Base-by-base conservation (phyloP, 2,797 vertebrate species). In the Chaenodraco wilsoni region DNA sequence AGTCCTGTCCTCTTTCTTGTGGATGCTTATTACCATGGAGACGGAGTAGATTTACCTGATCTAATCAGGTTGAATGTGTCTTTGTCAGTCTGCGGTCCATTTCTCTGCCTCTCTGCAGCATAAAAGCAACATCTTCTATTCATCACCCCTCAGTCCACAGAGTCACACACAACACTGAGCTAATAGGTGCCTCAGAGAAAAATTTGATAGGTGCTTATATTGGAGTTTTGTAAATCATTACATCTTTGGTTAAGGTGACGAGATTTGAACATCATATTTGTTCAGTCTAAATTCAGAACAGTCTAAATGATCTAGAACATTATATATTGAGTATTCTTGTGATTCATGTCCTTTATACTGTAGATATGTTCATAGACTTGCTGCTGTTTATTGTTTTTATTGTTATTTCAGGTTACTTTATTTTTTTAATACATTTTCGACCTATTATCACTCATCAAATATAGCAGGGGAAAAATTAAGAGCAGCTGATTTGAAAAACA, bases 21-120 rank as follows among this genome's bases (percentile, higher is more conserved):
- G 58, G 40, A 64, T 64, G n/a, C 70, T 55, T 33, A 80, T 88
- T 68, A 85, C 77, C 85, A 82, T 87, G 87, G 88, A 75, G 84
- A 89, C 71, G 14, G 56, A 43, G 49, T 58, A 73, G 52, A 54
- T 70, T 86, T 66, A 78, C 78, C 69, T 27, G 73, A 65, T 83
- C 74, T 84, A 81, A 80, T 87, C 63, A 75, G 77, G 68, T 69
- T 60, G 69, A 52, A 13, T 43, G 68, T 65, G 41, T 77, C 61
- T 83, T 78, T 80, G 69, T 72, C 66, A 65, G 57, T n/a, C 61
- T 59, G 64, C 69, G 23, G 15, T 69, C 50, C 48, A 45, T 68
- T 78, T 75, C 62, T 75, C 19, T 33, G 27, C 12, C 64, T 70
- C 55, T 74, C 31, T 67, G 46, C 33, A 60, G 62, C 48, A 65